Conservation (phyloP, 2,113 vertebrate genomes). For the Gallinago undulata region DNA sequence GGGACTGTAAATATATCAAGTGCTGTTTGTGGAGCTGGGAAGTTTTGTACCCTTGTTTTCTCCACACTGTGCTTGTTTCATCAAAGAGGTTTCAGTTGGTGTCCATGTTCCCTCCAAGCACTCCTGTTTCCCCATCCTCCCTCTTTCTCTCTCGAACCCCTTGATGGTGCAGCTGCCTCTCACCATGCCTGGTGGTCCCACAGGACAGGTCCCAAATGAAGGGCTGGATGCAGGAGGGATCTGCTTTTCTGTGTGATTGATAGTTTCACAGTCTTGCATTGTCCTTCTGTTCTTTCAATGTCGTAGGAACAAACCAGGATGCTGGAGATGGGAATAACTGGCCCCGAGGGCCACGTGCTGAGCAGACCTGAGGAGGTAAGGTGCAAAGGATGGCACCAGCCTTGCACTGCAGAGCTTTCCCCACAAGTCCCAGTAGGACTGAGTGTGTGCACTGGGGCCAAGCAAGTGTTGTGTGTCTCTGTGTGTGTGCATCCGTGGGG, state of each 20-base stretch:
- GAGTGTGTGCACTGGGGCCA: background rate
- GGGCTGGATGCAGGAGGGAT: background rate
- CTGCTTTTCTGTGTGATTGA: background rate
- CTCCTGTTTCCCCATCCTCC: background rate
- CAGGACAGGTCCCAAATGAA: background rate
- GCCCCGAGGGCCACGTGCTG: slow-evolving; percentile 92
- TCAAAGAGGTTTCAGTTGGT: background rate
- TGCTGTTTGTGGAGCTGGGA: background rate
- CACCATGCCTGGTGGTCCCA: rapidly evolving
- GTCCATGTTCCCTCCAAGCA: background rate
- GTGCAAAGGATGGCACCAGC: background rate
- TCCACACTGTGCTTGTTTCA: background rate
- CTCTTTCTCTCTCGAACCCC: background rate
- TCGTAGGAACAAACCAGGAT: slow-evolving; percentile 90
- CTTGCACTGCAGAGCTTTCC: background rate
- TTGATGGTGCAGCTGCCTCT: background rate
- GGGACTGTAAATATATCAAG: background rate
- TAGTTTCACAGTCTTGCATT: background rate
- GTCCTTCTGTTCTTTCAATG: background rate
- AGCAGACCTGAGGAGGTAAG: slow-evolving; percentile 95
- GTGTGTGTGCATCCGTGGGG: background rate
- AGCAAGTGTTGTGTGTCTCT: background rate
- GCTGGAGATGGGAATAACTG: slow-evolving; percentile 95
- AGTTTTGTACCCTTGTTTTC: background rate
- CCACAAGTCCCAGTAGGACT: background rate